Evolutionary conservation across 2,888 invertebrate genomes (phyloP), one percentile per base, ranked within the genome.

Genomic region (Hyalella azteca): DNA sequence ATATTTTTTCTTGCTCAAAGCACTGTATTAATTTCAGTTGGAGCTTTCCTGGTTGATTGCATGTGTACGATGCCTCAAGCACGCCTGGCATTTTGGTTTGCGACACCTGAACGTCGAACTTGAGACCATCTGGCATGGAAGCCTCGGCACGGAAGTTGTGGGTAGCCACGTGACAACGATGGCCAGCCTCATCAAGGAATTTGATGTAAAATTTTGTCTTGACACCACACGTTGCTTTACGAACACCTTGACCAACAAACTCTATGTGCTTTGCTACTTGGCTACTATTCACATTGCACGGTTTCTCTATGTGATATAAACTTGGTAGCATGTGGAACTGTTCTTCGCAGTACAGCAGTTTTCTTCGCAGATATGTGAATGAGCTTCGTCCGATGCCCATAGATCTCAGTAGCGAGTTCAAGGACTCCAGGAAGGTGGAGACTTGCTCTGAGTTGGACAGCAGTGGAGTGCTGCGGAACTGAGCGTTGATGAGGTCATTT

Each of bases 131-230:
- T 7, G 3, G 0, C 22, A 22, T 54, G 54, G 29, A 22, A 26
- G 54, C 54, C 29, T n/a, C 13, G 5, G 29, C 26, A 11, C 9
- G 11, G 9, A 54, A 22, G 7, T 54, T 22, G 29, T 54, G 26
- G 29, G 13, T 11, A 3, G 54, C 9, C 4, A 54, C 19, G 22
- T 54, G 54, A 26, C 54, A 54, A 54, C 54, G 54, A 26, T 54
- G 54, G 26, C 13, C 19, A 9, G 22, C 19, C 13, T 5, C 5
- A 3, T 22, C 13, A 26, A 54, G 13, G 54, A 54, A 54, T 19
- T 26, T 22, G 26, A 54, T 54, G 54, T 54, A 54, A 29, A 54
- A 54, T 54, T 54, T 54, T 54, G 54, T 54, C 29, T 54, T 29
- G 29, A 1, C 7, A 26, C 54, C 54, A 22, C 54, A 54, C 5